phyloP scores from a whole-genome alignment of 2,113 vertebrate species.

The Sander vitreus region DNA sequence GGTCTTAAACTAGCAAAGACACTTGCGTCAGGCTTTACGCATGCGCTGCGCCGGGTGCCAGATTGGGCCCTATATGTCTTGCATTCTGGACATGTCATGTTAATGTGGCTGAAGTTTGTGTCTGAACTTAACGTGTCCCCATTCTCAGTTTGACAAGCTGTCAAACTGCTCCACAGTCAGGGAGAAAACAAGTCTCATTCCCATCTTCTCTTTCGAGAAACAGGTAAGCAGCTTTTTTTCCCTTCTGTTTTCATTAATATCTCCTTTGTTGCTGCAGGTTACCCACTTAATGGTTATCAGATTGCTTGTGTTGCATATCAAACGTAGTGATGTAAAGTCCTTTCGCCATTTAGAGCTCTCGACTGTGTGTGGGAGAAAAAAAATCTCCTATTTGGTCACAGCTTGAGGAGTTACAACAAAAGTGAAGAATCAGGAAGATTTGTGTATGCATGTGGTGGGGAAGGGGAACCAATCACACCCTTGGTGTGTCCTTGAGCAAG shows the following conservation, averaged over 20 bases:
- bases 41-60: too few relatives aligned
- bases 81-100: background rate
- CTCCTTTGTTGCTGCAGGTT: constrained; percentile 4
- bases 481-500: constrained; percentile 58
- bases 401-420: constrained; percentile 21
- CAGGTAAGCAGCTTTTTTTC: background rate
- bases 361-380: background rate
- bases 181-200: background rate
- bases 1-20: too few relatives aligned
- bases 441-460: background rate
- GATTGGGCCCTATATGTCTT: too few relatives aligned
- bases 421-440: background rate
- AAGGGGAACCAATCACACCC: constrained; percentile 42
- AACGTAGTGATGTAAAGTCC: constrained; percentile 1
- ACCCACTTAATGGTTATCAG: constrained; percentile 12
- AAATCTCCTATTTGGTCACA: background rate
- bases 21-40: too few relatives aligned
- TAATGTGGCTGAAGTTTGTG: background rate
- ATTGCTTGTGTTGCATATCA: constrained; percentile 25
- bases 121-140: background rate
- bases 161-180: background rate
- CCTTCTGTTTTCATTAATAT: background rate
- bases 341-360: background rate
- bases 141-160: background rate
- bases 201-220: background rate